Evolutionary conservation across 2,888 invertebrate species (phyloP).

Genomic region (Agrotis segetum): DNA sequence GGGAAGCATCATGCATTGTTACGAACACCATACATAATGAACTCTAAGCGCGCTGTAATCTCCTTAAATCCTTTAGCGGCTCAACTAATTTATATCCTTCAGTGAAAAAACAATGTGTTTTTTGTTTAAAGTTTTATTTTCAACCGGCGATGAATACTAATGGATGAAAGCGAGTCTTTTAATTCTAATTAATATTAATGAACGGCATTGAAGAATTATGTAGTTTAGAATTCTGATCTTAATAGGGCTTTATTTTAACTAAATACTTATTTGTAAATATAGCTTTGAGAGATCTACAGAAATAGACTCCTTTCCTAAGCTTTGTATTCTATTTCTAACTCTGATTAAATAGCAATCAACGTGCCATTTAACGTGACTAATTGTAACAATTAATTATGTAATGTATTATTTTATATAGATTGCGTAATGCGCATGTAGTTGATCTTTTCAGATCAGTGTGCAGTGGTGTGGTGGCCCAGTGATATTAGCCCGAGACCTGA

Average conservation of each 20-base stretch:
- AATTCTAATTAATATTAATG: constrained; percentile 38
- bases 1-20: constrained; percentile 55
- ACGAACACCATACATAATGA: constrained; percentile 50
- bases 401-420: background rate
- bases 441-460: too few relatives aligned
- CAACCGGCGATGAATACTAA: constrained; percentile 37
- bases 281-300: background rate
- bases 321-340: constrained; percentile 1
- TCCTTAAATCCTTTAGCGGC: constrained; percentile 53
- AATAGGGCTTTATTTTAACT: background rate
- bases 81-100: constrained; percentile 49
- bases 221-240: constrained; percentile 12
- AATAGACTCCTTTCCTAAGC: too few relatives aligned
- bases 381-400: background rate
- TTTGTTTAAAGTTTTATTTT: constrained; percentile 41
- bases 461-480: background rate
- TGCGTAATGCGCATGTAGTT: background rate
- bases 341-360: background rate
- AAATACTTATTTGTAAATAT: background rate
- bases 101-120: constrained; percentile 32
- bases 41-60: constrained; percentile 50
- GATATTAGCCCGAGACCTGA: too few relatives aligned
- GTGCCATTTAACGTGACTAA: background rate
- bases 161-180: constrained; percentile 32
- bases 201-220: constrained; percentile 14